These are phyloP conservation scores for Poeciliopsis presidionis DNA, from an alignment of 2,797 vertebrate genomes.

Conservation along the genomic window DNA sequence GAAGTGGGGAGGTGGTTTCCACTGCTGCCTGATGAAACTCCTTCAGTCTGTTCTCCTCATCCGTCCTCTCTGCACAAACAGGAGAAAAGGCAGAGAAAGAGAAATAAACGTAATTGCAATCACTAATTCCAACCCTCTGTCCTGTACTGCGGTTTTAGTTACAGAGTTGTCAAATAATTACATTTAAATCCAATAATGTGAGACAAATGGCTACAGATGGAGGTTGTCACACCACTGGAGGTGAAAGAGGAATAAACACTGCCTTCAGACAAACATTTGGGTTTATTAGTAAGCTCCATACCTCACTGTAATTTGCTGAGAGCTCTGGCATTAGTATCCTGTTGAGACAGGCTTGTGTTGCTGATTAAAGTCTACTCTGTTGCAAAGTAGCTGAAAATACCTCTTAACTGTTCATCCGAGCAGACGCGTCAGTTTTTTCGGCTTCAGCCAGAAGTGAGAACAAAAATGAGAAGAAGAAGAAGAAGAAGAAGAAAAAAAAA, in stretches of 20 bases:
- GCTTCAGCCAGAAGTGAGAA: constrained; percentile 4
- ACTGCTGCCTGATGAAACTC: constrained; percentile 55
- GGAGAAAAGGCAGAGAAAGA: constrained; percentile 49
- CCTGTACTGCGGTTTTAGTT: constrained; percentile 36
- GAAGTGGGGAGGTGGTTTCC: constrained; percentile 43
- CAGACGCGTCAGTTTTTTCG: constrained; percentile 14
- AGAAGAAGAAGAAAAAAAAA: not conserved
- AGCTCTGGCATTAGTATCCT: constrained; percentile 66
- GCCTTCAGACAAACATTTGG: constrained; percentile 74
- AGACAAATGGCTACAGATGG: constrained; percentile 44
- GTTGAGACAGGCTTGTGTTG: constrained; percentile 70
- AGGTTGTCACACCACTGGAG: constrained; percentile 54
- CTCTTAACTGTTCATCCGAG: constrained; percentile 21
- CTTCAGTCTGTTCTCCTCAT: constrained; percentile 75
- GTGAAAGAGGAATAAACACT: constrained; percentile 70
- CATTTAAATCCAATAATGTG: constrained; percentile 37
- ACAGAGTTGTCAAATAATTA: constrained; percentile 43
- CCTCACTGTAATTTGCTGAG: constrained; percentile 75
- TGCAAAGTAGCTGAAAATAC: constrained; percentile 33
- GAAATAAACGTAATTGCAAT: constrained; percentile 51
- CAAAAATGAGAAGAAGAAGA: constrained; percentile 5
- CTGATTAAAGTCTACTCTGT: constrained; percentile 58
- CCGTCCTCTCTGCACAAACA: constrained; percentile 65
- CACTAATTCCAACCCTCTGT: constrained; percentile 31
- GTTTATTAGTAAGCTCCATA: constrained; percentile 71